These are phyloP conservation scores for Bedellia somnulentella DNA, from an alignment of 2,888 invertebrate species.

Conservation along the genomic window DNA sequence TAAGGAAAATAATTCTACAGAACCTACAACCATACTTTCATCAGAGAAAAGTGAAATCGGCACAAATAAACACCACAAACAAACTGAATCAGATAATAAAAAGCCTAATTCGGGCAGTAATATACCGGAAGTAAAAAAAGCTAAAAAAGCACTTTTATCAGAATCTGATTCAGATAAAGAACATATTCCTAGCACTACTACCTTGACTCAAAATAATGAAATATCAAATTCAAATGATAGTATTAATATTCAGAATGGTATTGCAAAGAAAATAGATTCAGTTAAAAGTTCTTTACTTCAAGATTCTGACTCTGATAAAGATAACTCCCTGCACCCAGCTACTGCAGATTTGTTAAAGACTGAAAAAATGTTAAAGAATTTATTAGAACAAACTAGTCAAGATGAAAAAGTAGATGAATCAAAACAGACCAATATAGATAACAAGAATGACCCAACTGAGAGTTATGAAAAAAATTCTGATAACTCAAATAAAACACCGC, in stretches of 20 bases:
- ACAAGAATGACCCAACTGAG: constrained; percentile 8
- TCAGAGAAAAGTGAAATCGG: no score
- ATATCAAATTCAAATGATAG: constrained; percentile 7
- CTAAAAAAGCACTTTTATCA: no score
- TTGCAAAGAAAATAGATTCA: constrained; percentile 11
- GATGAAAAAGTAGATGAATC: background rate
- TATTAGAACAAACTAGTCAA: background rate
- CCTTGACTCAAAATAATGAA: constrained; percentile 17
- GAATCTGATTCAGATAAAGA: no score
- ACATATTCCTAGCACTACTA: no score
- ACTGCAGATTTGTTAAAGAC: background rate
- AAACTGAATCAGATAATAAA: no score
- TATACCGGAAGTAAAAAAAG: constrained; percentile 1
- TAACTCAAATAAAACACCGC: constrained; percentile 7
- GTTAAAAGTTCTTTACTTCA: constrained; percentile 14
- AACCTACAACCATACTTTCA: no score
- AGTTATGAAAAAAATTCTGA: constrained; percentile 13
- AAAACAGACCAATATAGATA: background rate
- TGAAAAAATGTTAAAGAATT: background rate
- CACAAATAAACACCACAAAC: no score
- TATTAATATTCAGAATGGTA: constrained; percentile 2
- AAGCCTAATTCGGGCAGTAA: no score
- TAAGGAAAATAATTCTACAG: no score
- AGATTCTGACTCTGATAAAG: constrained; percentile 10
- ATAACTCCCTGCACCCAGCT: background rate